These are phyloP conservation scores for Alosa alosa DNA, from an alignment of 2,113 vertebrate genomes.

Conservation along the genomic window DNA sequence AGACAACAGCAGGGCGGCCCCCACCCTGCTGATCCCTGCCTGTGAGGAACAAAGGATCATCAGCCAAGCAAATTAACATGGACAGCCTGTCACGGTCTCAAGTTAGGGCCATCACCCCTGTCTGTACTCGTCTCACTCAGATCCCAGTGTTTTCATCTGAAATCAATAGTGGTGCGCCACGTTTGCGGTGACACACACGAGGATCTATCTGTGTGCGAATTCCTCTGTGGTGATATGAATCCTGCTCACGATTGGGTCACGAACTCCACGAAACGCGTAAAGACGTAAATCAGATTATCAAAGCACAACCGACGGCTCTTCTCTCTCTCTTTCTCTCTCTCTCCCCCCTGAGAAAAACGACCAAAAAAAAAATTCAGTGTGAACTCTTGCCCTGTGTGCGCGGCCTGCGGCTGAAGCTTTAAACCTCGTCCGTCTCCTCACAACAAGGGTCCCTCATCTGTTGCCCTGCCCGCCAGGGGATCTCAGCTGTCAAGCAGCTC, in stretches of 20 bases:
- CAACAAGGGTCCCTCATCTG: background rate
- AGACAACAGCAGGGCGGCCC: background rate
- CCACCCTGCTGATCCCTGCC: background rate
- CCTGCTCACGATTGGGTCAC: background rate
- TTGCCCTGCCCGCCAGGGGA: background rate
- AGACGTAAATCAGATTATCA: slow-evolving; percentile 14
- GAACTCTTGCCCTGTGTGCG: background rate
- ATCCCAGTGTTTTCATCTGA: background rate
- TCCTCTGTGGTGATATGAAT: background rate
- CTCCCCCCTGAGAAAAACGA: background rate
- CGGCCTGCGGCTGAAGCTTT: background rate
- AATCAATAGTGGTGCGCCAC: background rate
- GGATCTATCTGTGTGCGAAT: background rate
- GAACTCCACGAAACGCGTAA: background rate
- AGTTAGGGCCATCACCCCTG: background rate
- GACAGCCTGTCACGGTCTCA: background rate
- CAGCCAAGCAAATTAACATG: background rate
- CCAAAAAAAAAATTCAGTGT: background rate
- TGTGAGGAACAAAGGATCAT: background rate
- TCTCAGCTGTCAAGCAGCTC: background rate
- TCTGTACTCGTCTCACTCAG: background rate
- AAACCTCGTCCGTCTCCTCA: background rate
- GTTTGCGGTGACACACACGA: background rate
- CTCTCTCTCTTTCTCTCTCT: background rate
- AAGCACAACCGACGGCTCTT: background rate